Base-by-base conservation (phyloP, 2,113 vertebrate genomes). In the Lipophrys pholis region DNA sequence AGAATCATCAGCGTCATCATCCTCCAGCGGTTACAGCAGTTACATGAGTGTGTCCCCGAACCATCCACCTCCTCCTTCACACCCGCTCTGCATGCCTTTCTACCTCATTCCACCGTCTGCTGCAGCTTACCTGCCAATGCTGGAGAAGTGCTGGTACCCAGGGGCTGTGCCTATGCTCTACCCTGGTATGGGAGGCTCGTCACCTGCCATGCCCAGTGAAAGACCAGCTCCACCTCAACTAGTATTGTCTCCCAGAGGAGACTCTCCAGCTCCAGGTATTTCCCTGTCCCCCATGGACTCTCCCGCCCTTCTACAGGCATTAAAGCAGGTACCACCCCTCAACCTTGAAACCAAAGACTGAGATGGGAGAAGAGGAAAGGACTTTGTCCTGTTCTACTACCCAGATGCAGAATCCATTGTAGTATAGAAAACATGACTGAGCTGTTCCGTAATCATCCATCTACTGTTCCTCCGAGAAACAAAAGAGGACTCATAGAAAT, bases 101-200 rank as follows among this genome's bases (percentile, higher is more conserved):
- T 99, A 99, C 91, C 91, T 99, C 88, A 95, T 99, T 85, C 98
- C 97, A 0, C 96, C 96, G 0, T 95, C 96, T 0, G 96, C 97
- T 2, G 96, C 97, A 0, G 95, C 97, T 71, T 99, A 98, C 72
- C 93, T 99, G 90, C 98, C 97, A 53, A 96, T 99, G 96, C 93
- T 99, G 93, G 98, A 99, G 92, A 99, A 99, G 82, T 98, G 95
- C 91, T 99, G 98, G 98, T 99, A 99, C 88, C 96, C 97, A 0
- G 95, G 96, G 0, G 94, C 94, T 0, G 85, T 99, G 7, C 97
- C 97, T 0, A 92, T 99, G 84, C 35, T 99, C 21, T 99, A 98
- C 90, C 94, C 95, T 0, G 93, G 95, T 74, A 92, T 99, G 64
- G 93, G 94, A 0, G 87, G 94, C 53, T 94, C 96, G 0, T 89